Base-by-base conservation (phyloP, 2,797 vertebrate genomes). In the Numenius phaeopus region DNA sequence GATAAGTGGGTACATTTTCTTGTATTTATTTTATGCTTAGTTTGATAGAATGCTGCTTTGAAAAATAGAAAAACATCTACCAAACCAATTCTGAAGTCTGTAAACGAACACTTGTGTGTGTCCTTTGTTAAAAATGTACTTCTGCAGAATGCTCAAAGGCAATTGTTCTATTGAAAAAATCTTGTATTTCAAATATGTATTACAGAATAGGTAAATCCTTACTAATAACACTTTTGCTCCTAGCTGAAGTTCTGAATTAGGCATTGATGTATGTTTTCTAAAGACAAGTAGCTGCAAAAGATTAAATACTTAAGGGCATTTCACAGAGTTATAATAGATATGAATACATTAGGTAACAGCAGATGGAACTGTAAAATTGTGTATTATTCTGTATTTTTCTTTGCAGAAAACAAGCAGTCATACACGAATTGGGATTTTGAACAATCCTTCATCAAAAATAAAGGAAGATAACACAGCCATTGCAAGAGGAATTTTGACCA, bases 361-460 rank as follows among this genome's bases (percentile, higher is more conserved):
- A 93, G 88, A 77, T 87, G 55, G 55, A 90, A 87, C 29, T 46
- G 49, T 58, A 67, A 90, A 92, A 92, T 81, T 54, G 14, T 47
- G 29, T 55, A 82, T 79, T 89, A n/a, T 89, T 78, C 19, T 92
- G 11, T 83, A 40, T 94, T 97, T 78, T 81, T 89, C 85, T 94
- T 91, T 96, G 67, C 98, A 99, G 99, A 99, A 99, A 98, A 98
- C 98, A 95, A 99, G 98, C 97, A 97, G 97, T 57, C 98, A 98
- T 93, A 97, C 98, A 76, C 99, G 99, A 40, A 50, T 99, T 55
- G 99, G 99, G 40, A 96, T 99, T 98, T 98, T 99, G 97, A 98
- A 98, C 98, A 99, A 99, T 98, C 99, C 99, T 94, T 95, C 97
- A 58, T 98, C 98, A 97, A 99, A 99, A 97, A 98, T 99, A 97